Conservation (phyloP, 1,140 invertebrate species). For the Pinna nobilis region DNA sequence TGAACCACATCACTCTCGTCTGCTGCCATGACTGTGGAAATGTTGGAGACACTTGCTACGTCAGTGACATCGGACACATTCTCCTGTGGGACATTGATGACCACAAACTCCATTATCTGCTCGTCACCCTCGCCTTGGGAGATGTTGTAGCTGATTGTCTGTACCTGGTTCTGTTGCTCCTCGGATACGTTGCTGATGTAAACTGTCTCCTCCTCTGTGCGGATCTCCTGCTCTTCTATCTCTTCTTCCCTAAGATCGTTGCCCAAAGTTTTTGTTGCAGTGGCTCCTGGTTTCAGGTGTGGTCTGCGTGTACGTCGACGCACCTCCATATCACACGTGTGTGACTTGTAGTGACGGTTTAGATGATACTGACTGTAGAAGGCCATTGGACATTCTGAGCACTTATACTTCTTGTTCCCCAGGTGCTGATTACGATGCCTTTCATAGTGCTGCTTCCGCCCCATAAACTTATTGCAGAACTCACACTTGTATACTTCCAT, state of each 20-base stretch:
- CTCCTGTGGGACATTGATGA: slow-evolving; percentile 8
- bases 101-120: slow-evolving; percentile 18
- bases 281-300: neutral
- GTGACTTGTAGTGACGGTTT: slow-evolving; percentile 12
- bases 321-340: neutral
- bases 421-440: slow-evolving; percentile 6
- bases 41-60: neutral
- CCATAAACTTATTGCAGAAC: slow-evolving; percentile 11
- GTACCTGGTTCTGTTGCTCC: neutral
- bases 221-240: neutral
- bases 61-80: neutral
- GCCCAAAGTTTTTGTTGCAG: neutral
- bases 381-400: neutral
- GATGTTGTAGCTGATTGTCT: slow-evolving; percentile 17
- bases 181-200: slow-evolving; percentile 3
- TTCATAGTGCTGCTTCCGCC: slow-evolving; percentile 15
- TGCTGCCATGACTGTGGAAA: neutral
- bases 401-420: slow-evolving; percentile 21
- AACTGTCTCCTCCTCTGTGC: slow-evolving; percentile 8
- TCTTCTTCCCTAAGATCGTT: neutral
- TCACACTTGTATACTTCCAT: slow-evolving; percentile 15
- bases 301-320: neutral
- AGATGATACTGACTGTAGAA: slow-evolving; percentile 23
- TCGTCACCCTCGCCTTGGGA: neutral
- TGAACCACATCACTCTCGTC: slow-evolving; percentile 24